Conservation (phyloP, 1,140 invertebrate species). For the Helicoverpa armigera region DNA sequence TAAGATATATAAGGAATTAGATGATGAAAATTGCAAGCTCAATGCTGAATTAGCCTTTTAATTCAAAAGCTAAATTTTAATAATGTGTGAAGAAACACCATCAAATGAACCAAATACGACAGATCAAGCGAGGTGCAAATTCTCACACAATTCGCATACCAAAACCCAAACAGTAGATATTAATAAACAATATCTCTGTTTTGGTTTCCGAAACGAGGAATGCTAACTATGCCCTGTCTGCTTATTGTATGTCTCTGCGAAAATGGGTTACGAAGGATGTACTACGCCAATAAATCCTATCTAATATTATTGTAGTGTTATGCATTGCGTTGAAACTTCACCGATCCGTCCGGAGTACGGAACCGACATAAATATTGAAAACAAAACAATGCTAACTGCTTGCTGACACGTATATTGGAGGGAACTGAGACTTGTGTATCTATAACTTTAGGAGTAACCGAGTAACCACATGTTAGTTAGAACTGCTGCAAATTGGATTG, state of each 20-base stretch:
- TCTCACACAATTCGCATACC: slow-evolving; percentile 9
- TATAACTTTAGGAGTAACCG: too few relatives aligned
- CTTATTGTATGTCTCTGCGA: slow-evolving; percentile 28
- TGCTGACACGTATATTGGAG: too few relatives aligned
- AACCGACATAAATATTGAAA: slow-evolving; percentile 1
- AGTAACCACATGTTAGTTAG: too few relatives aligned
- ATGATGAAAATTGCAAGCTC: too few relatives aligned
- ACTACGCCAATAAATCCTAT: slow-evolving; percentile 4
- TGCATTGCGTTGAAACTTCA: slow-evolving; percentile 9
- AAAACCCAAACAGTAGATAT: background rate
- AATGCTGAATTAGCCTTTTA: too few relatives aligned
- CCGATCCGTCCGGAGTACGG: background rate
- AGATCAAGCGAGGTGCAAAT: background rate
- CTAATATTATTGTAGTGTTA: background rate
- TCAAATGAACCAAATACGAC: too few relatives aligned
- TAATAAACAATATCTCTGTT: slow-evolving; percentile 26
- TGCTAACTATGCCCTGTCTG: slow-evolving; percentile 15
- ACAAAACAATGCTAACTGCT: background rate
- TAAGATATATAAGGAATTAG: too few relatives aligned
- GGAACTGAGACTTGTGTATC: too few relatives aligned
- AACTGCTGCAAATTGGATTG: too few relatives aligned
- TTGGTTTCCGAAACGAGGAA: slow-evolving; percentile 29
- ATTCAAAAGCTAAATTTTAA: too few relatives aligned
- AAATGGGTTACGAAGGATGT: slow-evolving; percentile 21
- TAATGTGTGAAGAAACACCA: too few relatives aligned